Evolutionary conservation across 2,113 vertebrate species (phyloP).

Genomic region (Poeciliopsis prolifica): DNA sequence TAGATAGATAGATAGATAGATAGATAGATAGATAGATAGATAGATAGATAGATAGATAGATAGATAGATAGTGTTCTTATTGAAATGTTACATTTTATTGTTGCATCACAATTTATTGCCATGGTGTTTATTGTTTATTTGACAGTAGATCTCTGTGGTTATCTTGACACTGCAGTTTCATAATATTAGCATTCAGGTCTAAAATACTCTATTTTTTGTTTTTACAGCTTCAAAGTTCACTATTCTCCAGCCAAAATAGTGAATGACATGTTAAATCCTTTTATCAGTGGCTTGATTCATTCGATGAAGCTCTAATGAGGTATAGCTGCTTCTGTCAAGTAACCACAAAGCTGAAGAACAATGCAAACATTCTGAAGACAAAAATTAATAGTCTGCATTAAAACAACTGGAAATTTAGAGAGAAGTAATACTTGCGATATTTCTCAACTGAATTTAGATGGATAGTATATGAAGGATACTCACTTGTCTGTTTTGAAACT

Average conservation of each 20-base stretch:
- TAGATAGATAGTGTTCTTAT: conserved; percentile 19
- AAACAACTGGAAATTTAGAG: neutral
- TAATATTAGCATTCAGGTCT: conserved; percentile 7
- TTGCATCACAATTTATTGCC: conserved; percentile 53
- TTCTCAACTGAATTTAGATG: neutral
- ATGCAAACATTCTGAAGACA: neutral
- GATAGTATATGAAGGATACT: too few relatives aligned
- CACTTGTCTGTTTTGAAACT: neutral
- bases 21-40: too few relatives aligned
- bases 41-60: conserved; percentile 1
- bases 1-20: neutral
- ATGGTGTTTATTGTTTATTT: conserved; percentile 19
- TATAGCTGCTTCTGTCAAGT: neutral
- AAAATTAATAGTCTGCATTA: neutral
- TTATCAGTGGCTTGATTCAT: neutral
- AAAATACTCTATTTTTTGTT: neutral
- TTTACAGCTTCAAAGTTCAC: neutral
- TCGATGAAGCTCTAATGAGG: neutral
- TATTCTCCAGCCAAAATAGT: neutral
- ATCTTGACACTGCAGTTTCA: conserved; percentile 6
- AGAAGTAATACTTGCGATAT: neutral
- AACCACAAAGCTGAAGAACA: neutral
- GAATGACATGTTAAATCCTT: neutral
- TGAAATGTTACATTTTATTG: conserved; percentile 41
- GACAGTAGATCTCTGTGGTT: neutral